Base-by-base conservation (phyloP, 2,797 vertebrate genomes). In the Chrysolophus pictus region DNA sequence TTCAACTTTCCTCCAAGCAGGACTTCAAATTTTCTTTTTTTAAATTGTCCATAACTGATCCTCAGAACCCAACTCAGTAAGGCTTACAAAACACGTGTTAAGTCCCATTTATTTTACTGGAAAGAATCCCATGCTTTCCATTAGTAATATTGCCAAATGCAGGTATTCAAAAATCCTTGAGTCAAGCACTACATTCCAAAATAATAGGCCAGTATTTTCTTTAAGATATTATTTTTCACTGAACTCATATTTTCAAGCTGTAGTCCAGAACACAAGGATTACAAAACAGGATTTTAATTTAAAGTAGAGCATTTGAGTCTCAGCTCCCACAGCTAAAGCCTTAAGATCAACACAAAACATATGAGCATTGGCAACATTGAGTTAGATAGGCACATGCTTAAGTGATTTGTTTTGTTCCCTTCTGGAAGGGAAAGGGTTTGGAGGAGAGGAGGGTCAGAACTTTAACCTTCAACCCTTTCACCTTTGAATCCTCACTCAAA, bases 401-500 rank as follows among this genome's bases (percentile, higher is more conserved):
- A 92, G 44, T 68, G 76, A 78, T 94, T 93, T 95, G 74, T 83
- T 93, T 96, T 93, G 91, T 95, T 94, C 87, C 31, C 39, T 73
- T 86, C 90, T 86, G 75, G 70, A 90, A 92, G 87, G 24, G 31
- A 92, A 92, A 33, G 56, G 53, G 60, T 73, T 88, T 76, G 86
- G 71, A 88, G n/a, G 73, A 92, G 72, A 95, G 46, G n/a, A 91
- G 80, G 70, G 83, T 95, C 91, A 94, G 92, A 92, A 92, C 80
- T 94, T 91, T 94, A 94, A 95, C 92, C 93, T 96, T 90, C 75
- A 95, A 81, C 84, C 95, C 89, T 93, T 96, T 96, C 92, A 96
- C 89, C 94, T 95, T 90, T 93, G 91, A 94, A 95, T 94, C 77
- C 62, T 92, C 82, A 67, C 89, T 93, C 96, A 96, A 96, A 96